Base-by-base conservation (phyloP, 2,113 vertebrate genomes). In the Polypterus bichir region DNA sequence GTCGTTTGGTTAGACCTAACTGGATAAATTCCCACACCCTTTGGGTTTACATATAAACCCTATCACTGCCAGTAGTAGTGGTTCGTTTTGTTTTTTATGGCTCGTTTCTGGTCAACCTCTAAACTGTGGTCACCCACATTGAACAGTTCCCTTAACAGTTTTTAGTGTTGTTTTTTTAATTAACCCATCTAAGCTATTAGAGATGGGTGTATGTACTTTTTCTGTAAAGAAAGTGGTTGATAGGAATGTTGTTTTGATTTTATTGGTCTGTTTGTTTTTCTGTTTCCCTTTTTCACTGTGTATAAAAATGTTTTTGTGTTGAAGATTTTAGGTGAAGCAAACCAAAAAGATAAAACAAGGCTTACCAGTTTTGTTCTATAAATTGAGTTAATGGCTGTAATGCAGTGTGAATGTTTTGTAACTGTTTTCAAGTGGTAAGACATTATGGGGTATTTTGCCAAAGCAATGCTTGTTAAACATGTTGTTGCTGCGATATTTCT, bases 301-400 rank as follows among this genome's bases (percentile, higher is more conserved):
- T 67, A 72, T 81, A 76, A 80, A 77, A 66, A 68, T 70, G 76
- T 79, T 78, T 81, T 76, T 72, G 68, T 70, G 62, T 63, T 57
- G 4, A 67, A 57, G 58, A 73, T 78, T 67, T 77, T 72, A 74
- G 77, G 76, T 77, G 75, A 68, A 62, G 75, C 74, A 45, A 73
- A 58, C 27, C 7, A 78, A 73, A 73, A 73, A 66, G 49, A 27
- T 27, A 27, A 27, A 59, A 44, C 54, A 68, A 27, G 27, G 61
- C 72, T 79, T 71, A 77, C 78, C 76, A 77, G 78, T 83, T 80
- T 69, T 74, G 65, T 75, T 73, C 74, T 80, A 75, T 74, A 81
- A 80, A 83, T 75, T 70, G 27, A 27, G 27, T 27, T 27, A 27
- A 27, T 27, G 27, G 27, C 27, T 27, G 27, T 27, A 27, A 27